Base-by-base conservation (phyloP, 2,888 invertebrate genomes). In the Stenchaetothrips biformis region DNA sequence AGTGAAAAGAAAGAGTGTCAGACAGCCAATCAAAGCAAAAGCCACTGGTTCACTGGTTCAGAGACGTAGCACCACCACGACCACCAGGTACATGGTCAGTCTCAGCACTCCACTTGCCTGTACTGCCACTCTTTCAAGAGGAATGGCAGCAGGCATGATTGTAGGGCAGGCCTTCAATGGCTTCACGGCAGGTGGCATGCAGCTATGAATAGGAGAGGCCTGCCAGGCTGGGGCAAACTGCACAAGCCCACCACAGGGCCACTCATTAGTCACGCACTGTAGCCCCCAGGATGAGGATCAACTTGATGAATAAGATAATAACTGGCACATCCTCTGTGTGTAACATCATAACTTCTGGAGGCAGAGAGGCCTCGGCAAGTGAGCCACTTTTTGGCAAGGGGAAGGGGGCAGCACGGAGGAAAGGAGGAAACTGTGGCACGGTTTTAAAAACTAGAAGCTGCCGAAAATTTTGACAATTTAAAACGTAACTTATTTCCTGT, bases 301-400 rank as follows among this genome's bases (percentile, higher is more conserved):
- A 74, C 67, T 11, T 74, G 67, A 74, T 74, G 67, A 74, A 74
- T 74, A 74, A 74, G 67, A 74, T 74, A 25, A 25, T 74, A 74
- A 74, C 67, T 74, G 8, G 67, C 67, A 74, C 67, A 74, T 74
- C 67, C 67, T 74, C 67, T 25, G 25, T 74, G 67, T 25, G 67
- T 74, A 74, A 74, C 67, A 74, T 21, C 25, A 74, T 25, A 74
- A n/a, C 67, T 74, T 74, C 25, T 13, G 13, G 59, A 59, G 18
- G 59, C 59, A 59, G 16, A 59, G 18, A 59, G 18, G 59, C 18
- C 59, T 37, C 37, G 4, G 37, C 37, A 37, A 37, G 37, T 37
- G 37, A 37, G 37, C 37, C 37, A 37, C 2, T 37, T 37, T 37
- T 37, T 37, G 37, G 37, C 37, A 37, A 37, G 4, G 37, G 37